Conservation (phyloP, 2,888 invertebrate genomes). For the Leucophora obtusa region DNA sequence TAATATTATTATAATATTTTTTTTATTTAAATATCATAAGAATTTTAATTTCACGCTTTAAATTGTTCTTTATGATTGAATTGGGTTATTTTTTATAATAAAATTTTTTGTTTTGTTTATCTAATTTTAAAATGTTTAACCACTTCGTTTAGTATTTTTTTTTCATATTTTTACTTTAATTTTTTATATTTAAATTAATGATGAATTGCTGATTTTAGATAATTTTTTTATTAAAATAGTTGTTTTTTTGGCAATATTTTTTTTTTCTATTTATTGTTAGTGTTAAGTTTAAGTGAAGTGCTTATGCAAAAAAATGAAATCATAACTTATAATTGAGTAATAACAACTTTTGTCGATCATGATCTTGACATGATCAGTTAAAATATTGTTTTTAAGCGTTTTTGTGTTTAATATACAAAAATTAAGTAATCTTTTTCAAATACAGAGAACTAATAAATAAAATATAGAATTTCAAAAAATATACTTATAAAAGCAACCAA, state of each 20-base stretch:
- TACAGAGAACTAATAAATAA: not conserved
- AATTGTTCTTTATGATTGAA: conserved; percentile 15
- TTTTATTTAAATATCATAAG: conserved; percentile 37
- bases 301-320: conserved; percentile 35
- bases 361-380: conserved; percentile 44
- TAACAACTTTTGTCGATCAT: conserved; percentile 24
- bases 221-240: not conserved
- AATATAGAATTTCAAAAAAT: not conserved
- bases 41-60: conserved; percentile 61
- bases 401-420: not conserved
- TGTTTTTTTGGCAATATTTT: not conserved
- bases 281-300: not conserved
- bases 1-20: not conserved
- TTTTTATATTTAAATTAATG: conserved; percentile 19
- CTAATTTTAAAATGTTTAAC: conserved; percentile 11
- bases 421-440: not conserved
- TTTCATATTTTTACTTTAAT: no score
- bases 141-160: conserved; percentile 25
- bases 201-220: conserved; percentile 35
- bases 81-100: conserved; percentile 1
- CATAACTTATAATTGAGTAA: conserved; percentile 45
- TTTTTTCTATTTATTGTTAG: not conserved
- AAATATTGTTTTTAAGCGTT: conserved; percentile 15
- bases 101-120: conserved; percentile 13
- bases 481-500: not conserved